Conservation (phyloP, 2,113 vertebrate genomes). For the Cheirogaleus medius region DNA sequence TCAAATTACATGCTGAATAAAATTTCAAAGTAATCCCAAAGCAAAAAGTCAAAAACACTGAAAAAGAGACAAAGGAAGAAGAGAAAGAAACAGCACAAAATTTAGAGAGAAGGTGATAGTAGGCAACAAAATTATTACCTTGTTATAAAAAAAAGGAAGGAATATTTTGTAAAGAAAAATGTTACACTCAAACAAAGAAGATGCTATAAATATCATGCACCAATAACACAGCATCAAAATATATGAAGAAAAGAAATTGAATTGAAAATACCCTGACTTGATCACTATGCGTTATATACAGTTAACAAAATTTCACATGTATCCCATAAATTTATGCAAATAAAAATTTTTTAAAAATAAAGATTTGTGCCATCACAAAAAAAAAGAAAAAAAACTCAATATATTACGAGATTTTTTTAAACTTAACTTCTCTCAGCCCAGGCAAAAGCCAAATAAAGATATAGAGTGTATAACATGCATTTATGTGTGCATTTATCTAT, state of each 20-base stretch:
- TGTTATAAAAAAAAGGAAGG: neutral
- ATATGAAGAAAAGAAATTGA: neutral
- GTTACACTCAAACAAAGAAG: neutral
- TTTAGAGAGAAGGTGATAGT: no score
- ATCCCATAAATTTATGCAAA: no score
- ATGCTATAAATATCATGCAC: neutral
- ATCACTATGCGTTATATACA: no score
- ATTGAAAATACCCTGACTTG: neutral
- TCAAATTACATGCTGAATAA: neutral
- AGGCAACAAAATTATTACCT: neutral
- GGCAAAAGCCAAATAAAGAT: neutral
- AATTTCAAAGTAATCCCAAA: neutral
- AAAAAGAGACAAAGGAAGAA: neutral
- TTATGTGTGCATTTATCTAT: neutral
- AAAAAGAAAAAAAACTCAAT: neutral
- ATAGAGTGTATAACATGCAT: neutral
- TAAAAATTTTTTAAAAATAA: no score
- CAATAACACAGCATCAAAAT: neutral
- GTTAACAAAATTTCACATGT: no score
- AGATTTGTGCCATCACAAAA: no score
- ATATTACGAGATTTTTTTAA: neutral
- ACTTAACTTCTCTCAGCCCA: neutral
- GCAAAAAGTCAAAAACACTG: neutral
- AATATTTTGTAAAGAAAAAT: neutral
- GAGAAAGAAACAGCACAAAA: neutral